Evolutionary conservation across 2,888 invertebrate genomes (phyloP).

Genomic region (Bruchidius siliquastri): DNA sequence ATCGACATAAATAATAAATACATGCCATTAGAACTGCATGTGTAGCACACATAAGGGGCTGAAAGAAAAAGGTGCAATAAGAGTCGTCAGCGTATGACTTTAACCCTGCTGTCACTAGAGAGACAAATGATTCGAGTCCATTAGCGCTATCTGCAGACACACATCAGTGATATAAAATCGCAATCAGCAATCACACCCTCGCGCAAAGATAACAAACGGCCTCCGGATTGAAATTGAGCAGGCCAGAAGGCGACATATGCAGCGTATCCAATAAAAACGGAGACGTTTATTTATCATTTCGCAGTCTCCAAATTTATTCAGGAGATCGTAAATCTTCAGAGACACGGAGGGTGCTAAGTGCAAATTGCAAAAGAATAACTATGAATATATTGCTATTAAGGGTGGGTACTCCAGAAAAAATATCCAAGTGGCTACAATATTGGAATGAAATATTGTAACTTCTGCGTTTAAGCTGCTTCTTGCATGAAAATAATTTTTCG

Average conservation of each 20-base stretch:
- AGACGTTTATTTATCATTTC: background rate
- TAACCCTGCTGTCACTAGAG: conserved; percentile 28
- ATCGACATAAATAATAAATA: background rate
- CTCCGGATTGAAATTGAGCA: conserved; percentile 20
- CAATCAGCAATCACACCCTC: conserved; percentile 15
- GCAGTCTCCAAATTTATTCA: background rate
- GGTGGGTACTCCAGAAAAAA: too few relatives aligned
- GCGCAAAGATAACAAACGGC: conserved; percentile 26
- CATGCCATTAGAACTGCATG: background rate
- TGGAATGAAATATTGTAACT: too few relatives aligned
- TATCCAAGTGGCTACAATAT: too few relatives aligned
- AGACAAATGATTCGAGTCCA: conserved; percentile 41
- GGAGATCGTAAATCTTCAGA: background rate
- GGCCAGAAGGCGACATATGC: background rate
- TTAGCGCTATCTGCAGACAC: conserved; percentile 31
- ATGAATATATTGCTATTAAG: background rate
- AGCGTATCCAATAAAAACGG: background rate
- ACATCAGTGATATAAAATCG: conserved; percentile 27
- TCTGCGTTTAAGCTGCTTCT: too few relatives aligned
- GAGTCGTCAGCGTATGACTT: conserved; percentile 13
- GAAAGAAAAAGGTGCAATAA: background rate
- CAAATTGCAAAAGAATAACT: background rate
- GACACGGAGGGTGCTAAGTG: background rate
- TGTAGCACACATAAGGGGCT: background rate
- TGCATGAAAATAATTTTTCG: too few relatives aligned